phyloP scores from a whole-genome alignment of 2,113 vertebrate genomes.

The Puffinus mauretanicus region DNA sequence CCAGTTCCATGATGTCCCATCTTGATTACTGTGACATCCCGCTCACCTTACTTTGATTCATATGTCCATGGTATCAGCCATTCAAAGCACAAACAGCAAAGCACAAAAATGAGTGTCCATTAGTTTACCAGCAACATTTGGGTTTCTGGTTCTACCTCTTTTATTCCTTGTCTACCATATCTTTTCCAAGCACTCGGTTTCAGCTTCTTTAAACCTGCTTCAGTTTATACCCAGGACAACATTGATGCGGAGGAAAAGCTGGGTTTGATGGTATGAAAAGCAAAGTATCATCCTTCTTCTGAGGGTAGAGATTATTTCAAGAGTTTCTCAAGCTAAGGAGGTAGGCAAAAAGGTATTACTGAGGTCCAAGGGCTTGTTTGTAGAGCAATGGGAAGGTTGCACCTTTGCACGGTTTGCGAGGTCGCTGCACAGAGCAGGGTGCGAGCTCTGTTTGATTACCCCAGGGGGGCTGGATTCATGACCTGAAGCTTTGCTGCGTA shows the following conservation, averaged over 20 bases:
- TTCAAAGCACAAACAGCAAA: not conserved
- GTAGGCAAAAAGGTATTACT: not conserved
- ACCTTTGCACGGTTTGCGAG: not conserved
- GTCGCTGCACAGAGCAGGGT: fast-evolving
- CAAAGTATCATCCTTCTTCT: not conserved
- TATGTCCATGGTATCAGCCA: not conserved
- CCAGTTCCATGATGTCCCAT: not conserved
- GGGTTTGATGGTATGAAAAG: not conserved
- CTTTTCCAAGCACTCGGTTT: not conserved
- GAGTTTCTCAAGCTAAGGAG: not conserved
- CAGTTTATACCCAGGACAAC: not conserved
- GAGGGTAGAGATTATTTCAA: not conserved
- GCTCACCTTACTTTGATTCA: not conserved
- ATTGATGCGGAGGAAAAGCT: not conserved
- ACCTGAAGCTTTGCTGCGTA: not conserved
- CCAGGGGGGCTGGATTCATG: not conserved
- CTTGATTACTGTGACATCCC: conserved; percentile 31
- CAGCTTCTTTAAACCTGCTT: not conserved
- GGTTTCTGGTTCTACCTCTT: not conserved
- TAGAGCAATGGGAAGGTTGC: not conserved
- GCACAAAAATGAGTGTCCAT: not conserved
- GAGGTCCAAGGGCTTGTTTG: not conserved
- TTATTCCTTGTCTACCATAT: not conserved
- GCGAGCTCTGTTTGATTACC: not conserved
- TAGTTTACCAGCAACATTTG: not conserved